A percentile compares a stretch with the other conserved stretches of the same genome.
phyloP scores from a whole-genome alignment of 2,888 invertebrate species.

The Pegoplata infirma region DNA sequence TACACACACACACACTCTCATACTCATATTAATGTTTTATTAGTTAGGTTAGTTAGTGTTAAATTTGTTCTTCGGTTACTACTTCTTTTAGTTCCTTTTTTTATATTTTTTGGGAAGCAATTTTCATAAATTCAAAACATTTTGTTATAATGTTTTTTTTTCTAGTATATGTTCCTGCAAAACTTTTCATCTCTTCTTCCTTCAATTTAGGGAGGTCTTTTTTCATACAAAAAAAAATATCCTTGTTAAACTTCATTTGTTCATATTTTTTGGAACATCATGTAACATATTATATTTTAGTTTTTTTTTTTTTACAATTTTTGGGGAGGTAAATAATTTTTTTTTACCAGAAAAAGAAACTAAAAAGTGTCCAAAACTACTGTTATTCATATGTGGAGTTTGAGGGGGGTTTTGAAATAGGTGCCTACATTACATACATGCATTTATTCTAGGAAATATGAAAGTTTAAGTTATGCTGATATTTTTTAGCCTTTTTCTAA shows the following conservation, averaged over 20 bases:
- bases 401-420: slow-evolving; percentile 14
- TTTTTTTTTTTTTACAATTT: too few relatives aligned
- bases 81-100: slow-evolving; percentile 29
- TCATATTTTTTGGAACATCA: slow-evolving; percentile 16
- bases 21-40: slow-evolving; percentile 34
- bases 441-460: slow-evolving; percentile 1
- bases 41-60: slow-evolving; percentile 65
- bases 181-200: slow-evolving; percentile 44
- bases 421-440: slow-evolving; percentile 18
- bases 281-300: slow-evolving; percentile 44
- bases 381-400: neutral
- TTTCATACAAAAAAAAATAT: slow-evolving; percentile 24
- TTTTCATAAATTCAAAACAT: slow-evolving; percentile 65
- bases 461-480: slow-evolving; percentile 22
- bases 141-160: slow-evolving; percentile 32
- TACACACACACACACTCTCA: neutral
- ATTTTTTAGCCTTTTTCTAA: neutral
- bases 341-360: too few relatives aligned
- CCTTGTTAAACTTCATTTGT: slow-evolving; percentile 53
- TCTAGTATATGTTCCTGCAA: slow-evolving; percentile 23
- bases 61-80: slow-evolving; percentile 53
- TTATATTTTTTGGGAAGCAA: slow-evolving; percentile 60
- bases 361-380: too few relatives aligned
- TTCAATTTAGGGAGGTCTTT: slow-evolving; percentile 13
- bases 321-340: too few relatives aligned